Evolutionary conservation across 2,113 vertebrate genomes (phyloP).

Genomic region (Scortum barcoo): DNA sequence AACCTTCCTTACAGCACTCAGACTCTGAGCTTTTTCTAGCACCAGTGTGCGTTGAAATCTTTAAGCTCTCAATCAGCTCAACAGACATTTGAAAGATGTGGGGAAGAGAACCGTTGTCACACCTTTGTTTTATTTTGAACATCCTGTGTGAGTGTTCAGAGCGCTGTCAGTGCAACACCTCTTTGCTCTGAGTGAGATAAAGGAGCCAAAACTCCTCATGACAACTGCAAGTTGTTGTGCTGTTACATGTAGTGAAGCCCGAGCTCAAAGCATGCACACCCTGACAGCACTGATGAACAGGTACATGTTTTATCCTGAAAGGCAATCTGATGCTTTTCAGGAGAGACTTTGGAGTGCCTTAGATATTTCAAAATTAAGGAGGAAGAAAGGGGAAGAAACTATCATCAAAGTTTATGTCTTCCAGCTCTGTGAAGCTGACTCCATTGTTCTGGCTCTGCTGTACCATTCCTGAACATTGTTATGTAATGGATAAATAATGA

Average conservation of each 20-base stretch:
- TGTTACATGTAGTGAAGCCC: slow-evolving; percentile 3
- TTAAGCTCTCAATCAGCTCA: slow-evolving; percentile 24
- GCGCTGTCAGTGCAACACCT: slow-evolving; percentile 32
- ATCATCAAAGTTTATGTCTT: slow-evolving; percentile 38
- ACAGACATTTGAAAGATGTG: slow-evolving; percentile 8
- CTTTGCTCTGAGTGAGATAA: slow-evolving; percentile 41
- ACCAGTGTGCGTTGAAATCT: background rate
- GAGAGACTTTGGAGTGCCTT: slow-evolving; percentile 22
- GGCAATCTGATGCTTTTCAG: slow-evolving; percentile 39
- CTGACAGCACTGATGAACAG: slow-evolving; percentile 49
- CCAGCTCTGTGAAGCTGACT: slow-evolving; percentile 5
- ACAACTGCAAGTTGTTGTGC: slow-evolving; percentile 40
- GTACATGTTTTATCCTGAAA: slow-evolving; percentile 49
- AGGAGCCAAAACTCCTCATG: slow-evolving; percentile 38
- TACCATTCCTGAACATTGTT: slow-evolving; percentile 7
- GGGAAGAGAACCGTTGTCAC: slow-evolving; percentile 13
- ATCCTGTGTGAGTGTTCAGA: slow-evolving; percentile 24
- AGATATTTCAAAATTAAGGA: slow-evolving; percentile 48
- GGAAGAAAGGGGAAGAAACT: slow-evolving; percentile 17
- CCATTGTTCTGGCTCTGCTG: background rate
- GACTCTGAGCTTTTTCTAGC: background rate
- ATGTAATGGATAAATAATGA: slow-evolving; percentile 19
- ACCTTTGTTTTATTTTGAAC: slow-evolving; percentile 48
- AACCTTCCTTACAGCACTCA: background rate
- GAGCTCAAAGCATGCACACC: slow-evolving; percentile 36